phyloP scores from a whole-genome alignment of 1,140 invertebrate genomes.

The Procambarus clarkii region DNA sequence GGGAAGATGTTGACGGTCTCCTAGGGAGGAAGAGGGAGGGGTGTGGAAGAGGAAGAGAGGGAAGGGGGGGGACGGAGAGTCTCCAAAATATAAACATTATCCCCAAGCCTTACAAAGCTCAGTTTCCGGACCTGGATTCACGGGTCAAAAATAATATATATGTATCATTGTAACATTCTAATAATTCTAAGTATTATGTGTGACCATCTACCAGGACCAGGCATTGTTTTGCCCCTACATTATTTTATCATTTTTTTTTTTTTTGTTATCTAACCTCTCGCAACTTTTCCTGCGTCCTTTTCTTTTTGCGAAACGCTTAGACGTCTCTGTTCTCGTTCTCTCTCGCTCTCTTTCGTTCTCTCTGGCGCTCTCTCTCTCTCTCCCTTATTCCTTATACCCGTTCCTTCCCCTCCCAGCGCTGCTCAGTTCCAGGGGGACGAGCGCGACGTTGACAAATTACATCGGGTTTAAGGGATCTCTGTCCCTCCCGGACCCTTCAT shows the following conservation, averaged over 20 bases:
- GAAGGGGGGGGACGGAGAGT: not conserved
- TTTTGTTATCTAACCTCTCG: not conserved
- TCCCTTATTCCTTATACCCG: slow-evolving; percentile 3
- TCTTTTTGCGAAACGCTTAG: not conserved
- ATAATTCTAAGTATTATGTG: too few relatives aligned
- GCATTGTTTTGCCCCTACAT: too few relatives aligned
- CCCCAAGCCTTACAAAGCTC: too few relatives aligned
- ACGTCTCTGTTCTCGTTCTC: too few relatives aligned
- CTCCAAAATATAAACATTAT: too few relatives aligned
- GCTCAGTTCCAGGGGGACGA: slow-evolving; percentile 36
- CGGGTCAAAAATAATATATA: too few relatives aligned
- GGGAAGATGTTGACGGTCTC: not conserved
- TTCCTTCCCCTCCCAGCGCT: slow-evolving; percentile 1
- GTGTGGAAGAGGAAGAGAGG: not conserved
- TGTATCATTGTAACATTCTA: too few relatives aligned
- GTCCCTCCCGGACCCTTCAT: slow-evolving; percentile 35
- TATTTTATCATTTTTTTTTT: not conserved
- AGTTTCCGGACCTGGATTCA: too few relatives aligned
- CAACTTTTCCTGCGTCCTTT: not conserved
- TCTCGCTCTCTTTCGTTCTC: not conserved
- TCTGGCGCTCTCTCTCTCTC: not conserved
- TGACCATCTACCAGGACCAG: too few relatives aligned
- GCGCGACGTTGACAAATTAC: slow-evolving; percentile 48
- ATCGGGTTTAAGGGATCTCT: slow-evolving; percentile 37
- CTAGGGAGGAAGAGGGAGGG: not conserved